Percentiles rank a stretch among this genome's conserved stretches.
Evolutionary conservation across 2,888 invertebrate species (phyloP).

Genomic region (Eupithecia pulchellata): DNA sequence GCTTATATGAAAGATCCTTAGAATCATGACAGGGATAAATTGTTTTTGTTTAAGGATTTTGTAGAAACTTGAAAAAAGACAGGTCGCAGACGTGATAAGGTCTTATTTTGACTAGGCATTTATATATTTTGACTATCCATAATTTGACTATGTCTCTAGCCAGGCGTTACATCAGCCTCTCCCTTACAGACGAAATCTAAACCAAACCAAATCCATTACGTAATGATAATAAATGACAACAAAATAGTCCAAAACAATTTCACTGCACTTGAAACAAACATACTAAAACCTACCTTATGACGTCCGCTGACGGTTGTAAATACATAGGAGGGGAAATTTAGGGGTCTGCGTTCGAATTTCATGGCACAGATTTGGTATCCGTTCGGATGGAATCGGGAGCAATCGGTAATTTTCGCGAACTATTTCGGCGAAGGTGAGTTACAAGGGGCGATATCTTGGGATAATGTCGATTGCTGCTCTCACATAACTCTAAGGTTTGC

Average conservation of each 20-base stretch:
- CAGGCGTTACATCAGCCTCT: not conserved
- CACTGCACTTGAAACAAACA: slow-evolving; percentile 18
- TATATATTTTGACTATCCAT: too few relatives aligned
- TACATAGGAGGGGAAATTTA: slow-evolving; percentile 18
- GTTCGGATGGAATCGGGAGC: slow-evolving; percentile 63
- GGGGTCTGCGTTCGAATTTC: slow-evolving; percentile 47
- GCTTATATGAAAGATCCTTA: not conserved
- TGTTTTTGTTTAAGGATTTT: too few relatives aligned
- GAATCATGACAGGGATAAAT: not conserved
- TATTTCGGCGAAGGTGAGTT: slow-evolving; percentile 52
- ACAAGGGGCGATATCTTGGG: slow-evolving; percentile 17
- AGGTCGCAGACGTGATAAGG: too few relatives aligned
- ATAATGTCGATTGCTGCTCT: slow-evolving; percentile 20
- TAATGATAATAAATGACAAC: slow-evolving; percentile 27
- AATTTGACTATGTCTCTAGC: not conserved
- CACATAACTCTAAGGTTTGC: not conserved
- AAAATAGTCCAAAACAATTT: slow-evolving; percentile 31
- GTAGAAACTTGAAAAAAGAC: too few relatives aligned
- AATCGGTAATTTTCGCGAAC: slow-evolving; percentile 66
- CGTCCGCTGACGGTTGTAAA: not conserved
- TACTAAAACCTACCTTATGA: not conserved
- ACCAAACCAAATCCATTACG: slow-evolving; percentile 42
- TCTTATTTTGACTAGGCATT: too few relatives aligned
- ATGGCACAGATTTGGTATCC: slow-evolving; percentile 68
- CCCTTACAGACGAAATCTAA: not conserved